Base-by-base conservation (phyloP, 2,888 invertebrate species). In the Chrysolina americana region DNA sequence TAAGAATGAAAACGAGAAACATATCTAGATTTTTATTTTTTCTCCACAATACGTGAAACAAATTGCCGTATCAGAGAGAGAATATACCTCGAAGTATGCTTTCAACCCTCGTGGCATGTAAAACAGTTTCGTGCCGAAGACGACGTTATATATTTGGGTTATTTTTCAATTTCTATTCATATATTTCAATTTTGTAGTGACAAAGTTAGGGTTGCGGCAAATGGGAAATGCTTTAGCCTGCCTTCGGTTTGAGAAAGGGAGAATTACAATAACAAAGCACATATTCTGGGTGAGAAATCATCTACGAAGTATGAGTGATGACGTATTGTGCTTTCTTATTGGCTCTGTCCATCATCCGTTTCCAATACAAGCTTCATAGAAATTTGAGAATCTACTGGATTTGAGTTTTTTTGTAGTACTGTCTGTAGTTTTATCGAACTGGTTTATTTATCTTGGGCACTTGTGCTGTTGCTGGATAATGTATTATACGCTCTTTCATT, bases 161-260 rank as follows among this genome's bases (percentile, higher is more conserved):
- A 75, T 75, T 75, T 75, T 75, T 75, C 75, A 75, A 75, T 75
- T 75, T 75, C 75, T 75, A 75, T 75, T 75, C 75, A 75, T 75
- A 75, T 72, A 75, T 75, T 75, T 75, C 75, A 75, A 75, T 75
- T 75, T 72, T 70, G 65, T 65, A 72, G 75, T 75, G 75, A 75
- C 75, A 75, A 75, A 75, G 75, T 75, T 71, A 72, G 75, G 75
- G 75, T 75, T 75, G 75, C 75, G 75, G 72, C 71, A 75, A 75
- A 72, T 75, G 75, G 75, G 70, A 66, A 75, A 75, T 72, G 75
- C 75, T 75, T 72, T 72, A 70, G 72, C 75, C 69, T 70, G 75
- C 72, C 71, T 72, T 69, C 62, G 69, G 69, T 62, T 62, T 65
- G 17, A 59, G 75, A 72, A 75, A 72, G 70, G 75, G 75, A 71